Evolutionary conservation across 2,888 invertebrate species (phyloP).

Genomic region (Agonopterix subpropinquella): DNA sequence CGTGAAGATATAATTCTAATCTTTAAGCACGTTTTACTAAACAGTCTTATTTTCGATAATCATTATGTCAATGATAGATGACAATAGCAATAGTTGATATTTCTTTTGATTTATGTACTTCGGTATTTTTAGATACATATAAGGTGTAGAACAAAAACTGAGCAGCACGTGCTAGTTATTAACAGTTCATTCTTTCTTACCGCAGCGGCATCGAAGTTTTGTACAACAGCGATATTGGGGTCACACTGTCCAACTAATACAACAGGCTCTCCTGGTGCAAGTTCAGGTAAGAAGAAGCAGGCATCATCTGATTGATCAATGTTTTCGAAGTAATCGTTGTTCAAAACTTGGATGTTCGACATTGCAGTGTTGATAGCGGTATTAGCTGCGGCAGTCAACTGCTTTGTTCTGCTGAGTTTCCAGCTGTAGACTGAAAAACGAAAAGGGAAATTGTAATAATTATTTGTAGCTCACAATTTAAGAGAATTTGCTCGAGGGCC

Average conservation of each 20-base stretch:
- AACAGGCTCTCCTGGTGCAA: constrained; percentile 14
- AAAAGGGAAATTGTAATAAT: not conserved
- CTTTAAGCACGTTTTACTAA: no score
- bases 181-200: constrained; percentile 18
- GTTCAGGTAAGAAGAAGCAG: constrained; percentile 37
- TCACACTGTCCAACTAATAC: constrained; percentile 34
- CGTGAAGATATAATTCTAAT: no score
- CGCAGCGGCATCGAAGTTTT: constrained; percentile 19
- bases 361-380: constrained; percentile 30
- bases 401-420: constrained; percentile 45
- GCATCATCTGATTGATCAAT: constrained; percentile 23
- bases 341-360: constrained; percentile 31
- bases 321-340: constrained; percentile 27
- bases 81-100: no score
- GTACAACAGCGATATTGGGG: constrained; percentile 17
- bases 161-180: no score
- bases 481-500: no score
- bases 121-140: no score
- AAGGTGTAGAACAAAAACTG: no score
- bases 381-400: constrained; percentile 30
- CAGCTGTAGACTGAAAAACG: constrained; percentile 51
- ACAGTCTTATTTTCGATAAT: no score
- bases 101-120: no score
- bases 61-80: no score
- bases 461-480: no score